phyloP scores from a whole-genome alignment of 1,140 invertebrate genomes.

The Bradynema listronoti region DNA sequence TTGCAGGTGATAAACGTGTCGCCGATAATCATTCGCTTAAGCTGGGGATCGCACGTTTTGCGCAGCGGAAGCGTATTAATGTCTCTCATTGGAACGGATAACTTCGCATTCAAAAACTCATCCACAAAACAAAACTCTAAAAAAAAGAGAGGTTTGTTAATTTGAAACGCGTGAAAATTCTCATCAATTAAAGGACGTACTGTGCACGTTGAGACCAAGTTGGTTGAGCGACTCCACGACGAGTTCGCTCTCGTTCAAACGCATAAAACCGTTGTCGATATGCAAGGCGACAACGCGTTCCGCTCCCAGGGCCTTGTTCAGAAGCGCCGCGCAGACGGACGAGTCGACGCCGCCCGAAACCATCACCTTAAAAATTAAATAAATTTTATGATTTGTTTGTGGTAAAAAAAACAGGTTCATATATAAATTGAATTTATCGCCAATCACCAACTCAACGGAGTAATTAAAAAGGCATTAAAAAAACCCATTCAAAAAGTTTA shows the following conservation, averaged over 20 bases:
- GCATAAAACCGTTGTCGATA: constrained; percentile 96
- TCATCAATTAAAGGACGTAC: constrained; percentile 52
- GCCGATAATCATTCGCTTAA: constrained; percentile 95
- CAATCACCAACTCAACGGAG: too few relatives aligned
- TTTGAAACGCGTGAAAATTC: neutral
- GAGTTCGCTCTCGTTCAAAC: constrained; percentile 82
- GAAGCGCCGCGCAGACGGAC: constrained; percentile 87
- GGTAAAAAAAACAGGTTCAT: too few relatives aligned
- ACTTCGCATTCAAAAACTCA: constrained; percentile 42
- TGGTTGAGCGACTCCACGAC: constrained; percentile 77
- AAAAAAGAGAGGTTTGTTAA: constrained; percentile 3
- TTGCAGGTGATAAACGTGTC: constrained; percentile 79
- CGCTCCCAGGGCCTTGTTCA: constrained; percentile 74
- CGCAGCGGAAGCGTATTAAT: constrained; percentile 67
- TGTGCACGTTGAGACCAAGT: constrained; percentile 76
- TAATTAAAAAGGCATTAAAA: too few relatives aligned
- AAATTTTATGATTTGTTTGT: too few relatives aligned
- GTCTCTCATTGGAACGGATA: constrained; percentile 10
- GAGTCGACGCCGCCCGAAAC: constrained; percentile 86
- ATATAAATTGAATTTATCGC: too few relatives aligned
- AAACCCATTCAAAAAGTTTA: neutral
- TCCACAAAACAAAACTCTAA: constrained; percentile 43
- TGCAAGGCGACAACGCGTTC: constrained; percentile 91
- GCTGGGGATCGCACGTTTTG: constrained; percentile 79
- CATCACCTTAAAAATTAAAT: constrained; percentile 33